Evolutionary conservation across 2,888 invertebrate species (phyloP).

Genomic region (Athalia rosae): DNA sequence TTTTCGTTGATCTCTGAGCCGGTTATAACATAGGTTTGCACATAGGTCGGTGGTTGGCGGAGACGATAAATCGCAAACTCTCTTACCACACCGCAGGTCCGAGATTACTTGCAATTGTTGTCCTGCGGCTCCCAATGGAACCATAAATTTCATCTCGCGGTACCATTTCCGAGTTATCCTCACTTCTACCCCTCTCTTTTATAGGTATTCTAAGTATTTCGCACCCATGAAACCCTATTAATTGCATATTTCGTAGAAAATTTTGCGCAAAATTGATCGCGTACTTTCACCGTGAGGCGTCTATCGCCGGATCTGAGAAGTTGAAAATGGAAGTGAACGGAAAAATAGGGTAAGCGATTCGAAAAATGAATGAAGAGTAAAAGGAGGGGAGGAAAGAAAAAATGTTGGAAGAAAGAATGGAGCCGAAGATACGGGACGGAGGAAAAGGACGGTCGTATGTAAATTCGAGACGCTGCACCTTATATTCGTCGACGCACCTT

Average conservation of each 20-base stretch:
- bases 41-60: not conserved
- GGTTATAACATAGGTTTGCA: too few relatives aligned
- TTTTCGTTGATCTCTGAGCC: too few relatives aligned
- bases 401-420: conserved; percentile 5
- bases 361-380: conserved; percentile 18
- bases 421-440: conserved; percentile 6
- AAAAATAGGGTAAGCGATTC: conserved; percentile 18
- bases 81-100: not conserved
- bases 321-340: conserved; percentile 5
- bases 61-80: conserved; percentile 19
- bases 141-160: not conserved
- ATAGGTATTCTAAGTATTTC: too few relatives aligned
- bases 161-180: not conserved
- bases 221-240: too few relatives aligned
- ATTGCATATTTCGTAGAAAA: too few relatives aligned
- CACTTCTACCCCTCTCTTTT: not conserved
- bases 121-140: not conserved
- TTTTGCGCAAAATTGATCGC: too few relatives aligned
- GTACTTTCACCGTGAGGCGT: too few relatives aligned
- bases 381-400: conserved; percentile 6
- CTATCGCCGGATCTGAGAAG: not conserved
- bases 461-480: conserved; percentile 39
- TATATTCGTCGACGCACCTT: conserved; percentile 22
- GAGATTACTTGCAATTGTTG: conserved; percentile 28
- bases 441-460: conserved; percentile 30